These are phyloP conservation scores for Halcyon badia DNA, from an alignment of 2,797 vertebrate genomes.

Conservation along the genomic window DNA sequence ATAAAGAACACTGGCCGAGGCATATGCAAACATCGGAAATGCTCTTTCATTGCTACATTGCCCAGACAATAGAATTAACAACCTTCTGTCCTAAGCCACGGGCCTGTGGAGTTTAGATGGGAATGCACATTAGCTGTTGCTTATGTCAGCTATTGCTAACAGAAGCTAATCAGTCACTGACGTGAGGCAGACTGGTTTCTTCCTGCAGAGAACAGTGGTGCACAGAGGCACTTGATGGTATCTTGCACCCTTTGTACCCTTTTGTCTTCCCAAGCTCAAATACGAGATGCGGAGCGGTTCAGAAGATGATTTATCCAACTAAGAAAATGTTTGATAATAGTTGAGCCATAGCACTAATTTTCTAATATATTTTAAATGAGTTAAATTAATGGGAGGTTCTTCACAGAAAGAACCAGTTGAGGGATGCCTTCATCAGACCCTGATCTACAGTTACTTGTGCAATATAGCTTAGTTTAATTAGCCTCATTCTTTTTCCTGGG, in stretches of 20 bases:
- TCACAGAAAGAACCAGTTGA: not conserved
- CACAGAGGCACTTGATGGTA: not conserved
- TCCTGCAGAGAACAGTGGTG: constrained; percentile 31
- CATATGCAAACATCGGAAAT: not conserved
- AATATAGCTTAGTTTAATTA: not conserved
- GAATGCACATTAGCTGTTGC: not conserved
- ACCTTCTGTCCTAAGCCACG: not conserved
- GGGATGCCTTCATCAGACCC: not conserved
- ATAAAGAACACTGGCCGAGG: not conserved
- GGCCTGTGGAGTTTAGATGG: not conserved
- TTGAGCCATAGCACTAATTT: not conserved
- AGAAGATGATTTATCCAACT: not conserved
- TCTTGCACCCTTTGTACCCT: not conserved
- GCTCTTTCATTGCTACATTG: not conserved
- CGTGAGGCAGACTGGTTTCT: not conserved
- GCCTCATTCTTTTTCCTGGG: not conserved
- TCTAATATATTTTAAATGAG: not conserved
- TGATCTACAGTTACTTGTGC: not conserved
- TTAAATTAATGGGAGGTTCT: not conserved
- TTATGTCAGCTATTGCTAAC: not conserved
- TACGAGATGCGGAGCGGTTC: not conserved
- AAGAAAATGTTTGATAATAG: not conserved
- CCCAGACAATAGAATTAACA: not conserved
- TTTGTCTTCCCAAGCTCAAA: not conserved
- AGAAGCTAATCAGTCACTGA: not conserved